phyloP scores from a whole-genome alignment of 2,113 vertebrate genomes.

The Cynocephalus volans region DNA sequence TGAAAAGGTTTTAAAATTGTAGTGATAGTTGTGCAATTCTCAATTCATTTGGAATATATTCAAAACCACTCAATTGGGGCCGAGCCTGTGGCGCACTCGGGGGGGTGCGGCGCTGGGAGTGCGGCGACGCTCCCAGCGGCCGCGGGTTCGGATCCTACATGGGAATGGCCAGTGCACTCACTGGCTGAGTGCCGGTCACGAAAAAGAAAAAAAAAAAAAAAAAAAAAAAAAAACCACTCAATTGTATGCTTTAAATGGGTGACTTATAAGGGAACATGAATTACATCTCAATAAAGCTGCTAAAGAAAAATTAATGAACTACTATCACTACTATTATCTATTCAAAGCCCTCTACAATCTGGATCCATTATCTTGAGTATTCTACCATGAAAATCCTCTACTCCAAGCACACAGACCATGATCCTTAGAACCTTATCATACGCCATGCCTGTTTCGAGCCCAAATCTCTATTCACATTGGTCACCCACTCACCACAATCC shows the following conservation, averaged over 20 bases:
- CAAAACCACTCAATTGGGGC: not conserved
- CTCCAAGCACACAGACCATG: not conserved
- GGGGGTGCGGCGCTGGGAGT: no score
- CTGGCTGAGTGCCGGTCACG: no score
- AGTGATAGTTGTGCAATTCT: not conserved
- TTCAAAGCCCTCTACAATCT: slow-evolving; percentile 10
- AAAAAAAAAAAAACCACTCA: slow-evolving; percentile 2
- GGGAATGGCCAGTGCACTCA: no score
- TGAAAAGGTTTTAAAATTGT: slow-evolving; percentile 23
- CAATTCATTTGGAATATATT: not conserved
- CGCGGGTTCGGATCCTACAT: no score
- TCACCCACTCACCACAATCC: not conserved
- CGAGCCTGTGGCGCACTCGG: no score
- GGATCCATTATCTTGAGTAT: not conserved
- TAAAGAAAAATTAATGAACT: not conserved
- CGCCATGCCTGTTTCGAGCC: not conserved
- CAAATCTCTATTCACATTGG: not conserved
- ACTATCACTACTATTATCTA: not conserved
- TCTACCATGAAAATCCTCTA: slow-evolving; percentile 39
- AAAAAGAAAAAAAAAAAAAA: no score
- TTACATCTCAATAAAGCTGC: slow-evolving; percentile 12
- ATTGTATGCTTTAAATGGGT: not conserved
- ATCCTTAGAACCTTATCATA: not conserved
- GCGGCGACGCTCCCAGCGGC: no score
- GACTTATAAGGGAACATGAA: not conserved